A percentile compares a stretch with the other conserved stretches of the same genome.
Conservation (phyloP, 2,113 vertebrate species). For the Pundamilia nyererei region DNA sequence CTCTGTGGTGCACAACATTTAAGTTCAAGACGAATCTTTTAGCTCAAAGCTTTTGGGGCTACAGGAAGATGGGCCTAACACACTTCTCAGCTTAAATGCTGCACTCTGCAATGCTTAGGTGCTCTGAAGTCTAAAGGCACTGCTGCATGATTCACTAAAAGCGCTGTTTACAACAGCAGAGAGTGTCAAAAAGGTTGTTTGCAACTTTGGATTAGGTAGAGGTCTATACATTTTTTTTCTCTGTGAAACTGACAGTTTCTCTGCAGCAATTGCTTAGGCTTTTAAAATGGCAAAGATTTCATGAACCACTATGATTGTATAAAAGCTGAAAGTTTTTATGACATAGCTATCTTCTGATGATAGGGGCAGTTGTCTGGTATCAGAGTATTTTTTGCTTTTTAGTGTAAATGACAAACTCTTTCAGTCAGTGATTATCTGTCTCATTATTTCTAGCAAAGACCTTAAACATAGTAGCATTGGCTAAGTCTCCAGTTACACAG, state of each 20-base stretch:
- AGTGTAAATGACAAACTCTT: neutral
- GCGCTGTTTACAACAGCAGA: conserved; percentile 14
- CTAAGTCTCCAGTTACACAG: neutral
- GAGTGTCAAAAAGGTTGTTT: conserved; percentile 11
- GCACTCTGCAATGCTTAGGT: conserved; percentile 25
- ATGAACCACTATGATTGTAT: neutral
- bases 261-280: neutral
- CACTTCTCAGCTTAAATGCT: conserved; percentile 39
- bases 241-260: neutral
- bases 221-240: neutral
- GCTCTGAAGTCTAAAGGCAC: conserved; percentile 4
- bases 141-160: conserved; percentile 41
- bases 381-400: neutral
- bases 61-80: conserved; percentile 27
- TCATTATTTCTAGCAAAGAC: neutral
- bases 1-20: conserved; percentile 9
- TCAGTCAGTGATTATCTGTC: neutral
- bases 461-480: neutral
- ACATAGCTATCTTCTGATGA: neutral
- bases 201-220: neutral
- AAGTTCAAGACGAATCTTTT: conserved; percentile 38
- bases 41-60: conserved; percentile 26
- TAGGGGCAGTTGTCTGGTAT: neutral
- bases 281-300: neutral
- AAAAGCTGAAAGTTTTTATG: neutral